Conservation (phyloP, 2,888 invertebrate species). For the Alcis repandata region DNA sequence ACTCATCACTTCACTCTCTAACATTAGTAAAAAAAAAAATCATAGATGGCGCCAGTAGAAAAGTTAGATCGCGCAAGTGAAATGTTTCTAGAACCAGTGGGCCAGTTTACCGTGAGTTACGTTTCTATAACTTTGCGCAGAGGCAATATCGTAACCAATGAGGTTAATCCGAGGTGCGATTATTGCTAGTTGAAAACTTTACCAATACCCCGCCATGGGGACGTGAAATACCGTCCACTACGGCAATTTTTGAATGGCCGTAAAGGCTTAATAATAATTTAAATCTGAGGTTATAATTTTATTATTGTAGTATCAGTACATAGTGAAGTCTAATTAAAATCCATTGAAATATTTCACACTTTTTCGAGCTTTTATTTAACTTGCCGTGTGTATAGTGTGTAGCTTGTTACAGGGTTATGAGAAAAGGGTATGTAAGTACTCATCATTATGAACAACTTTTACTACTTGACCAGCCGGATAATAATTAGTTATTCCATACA, state of each 20-base stretch:
- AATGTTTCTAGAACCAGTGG: not conserved
- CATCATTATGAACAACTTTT: too few species aligned
- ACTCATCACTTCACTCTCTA: not conserved
- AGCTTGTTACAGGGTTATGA: too few species aligned
- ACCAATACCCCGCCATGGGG: constrained; percentile 96
- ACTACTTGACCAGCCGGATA: too few species aligned
- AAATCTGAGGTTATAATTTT: too few species aligned
- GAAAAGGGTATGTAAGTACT: too few species aligned
- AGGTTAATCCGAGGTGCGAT: constrained; percentile 95
- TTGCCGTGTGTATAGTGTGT: too few species aligned
- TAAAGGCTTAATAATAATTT: constrained; percentile 75
- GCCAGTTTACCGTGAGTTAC: not conserved
- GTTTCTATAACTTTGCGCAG: constrained; percentile 92
- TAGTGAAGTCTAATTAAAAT: too few species aligned
- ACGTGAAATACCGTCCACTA: constrained; percentile 94
- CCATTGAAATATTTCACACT: too few species aligned
- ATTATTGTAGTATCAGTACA: too few species aligned
- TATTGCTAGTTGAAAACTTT: constrained; percentile 98
- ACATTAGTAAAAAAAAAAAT: not conserved
- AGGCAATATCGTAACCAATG: constrained; percentile 97
- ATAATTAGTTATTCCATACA: too few species aligned
- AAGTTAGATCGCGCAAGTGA: constrained; percentile 26
- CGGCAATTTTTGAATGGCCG: constrained; percentile 93
- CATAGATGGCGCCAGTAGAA: constrained; percentile 34
- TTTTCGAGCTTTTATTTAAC: too few species aligned